These are phyloP conservation scores for Macrophya alboannulata DNA, from an alignment of 2,888 invertebrate species.

Conservation along the genomic window DNA sequence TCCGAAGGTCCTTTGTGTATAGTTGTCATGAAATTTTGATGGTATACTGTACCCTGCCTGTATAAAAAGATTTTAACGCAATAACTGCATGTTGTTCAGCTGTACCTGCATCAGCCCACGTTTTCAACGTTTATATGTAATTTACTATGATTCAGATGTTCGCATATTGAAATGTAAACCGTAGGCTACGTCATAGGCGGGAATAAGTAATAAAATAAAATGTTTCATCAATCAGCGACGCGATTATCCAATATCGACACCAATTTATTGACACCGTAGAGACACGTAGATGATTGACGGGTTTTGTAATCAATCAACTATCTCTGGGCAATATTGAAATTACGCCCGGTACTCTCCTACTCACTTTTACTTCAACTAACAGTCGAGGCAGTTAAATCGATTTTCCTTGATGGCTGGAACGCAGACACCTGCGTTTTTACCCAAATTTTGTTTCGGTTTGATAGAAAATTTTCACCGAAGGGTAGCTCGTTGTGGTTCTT, in stretches of 20 bases:
- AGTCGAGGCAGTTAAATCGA: conserved; percentile 23
- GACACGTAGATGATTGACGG: conserved; percentile 41
- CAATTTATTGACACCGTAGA: conserved; percentile 41
- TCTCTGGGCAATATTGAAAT: conserved; percentile 43
- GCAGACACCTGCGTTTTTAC: conserved; percentile 33
- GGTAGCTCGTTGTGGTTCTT: not conserved
- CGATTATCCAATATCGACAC: conserved; percentile 41
- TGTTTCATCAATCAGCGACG: conserved; percentile 45
- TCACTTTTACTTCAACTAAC: conserved; percentile 1
- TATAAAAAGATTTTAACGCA: not conserved
- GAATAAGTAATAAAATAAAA: conserved; percentile 43
- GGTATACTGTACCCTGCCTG: not conserved
- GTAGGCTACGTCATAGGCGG: not conserved
- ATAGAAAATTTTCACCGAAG: not conserved
- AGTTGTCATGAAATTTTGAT: not conserved
- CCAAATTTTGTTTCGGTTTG: not conserved
- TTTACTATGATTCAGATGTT: not conserved
- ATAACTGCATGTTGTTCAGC: not conserved
- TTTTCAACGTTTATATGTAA: not conserved
- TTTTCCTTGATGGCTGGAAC: not conserved
- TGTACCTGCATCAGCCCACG: not conserved
- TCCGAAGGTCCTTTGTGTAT: not conserved
- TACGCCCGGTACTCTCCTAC: conserved; percentile 16
- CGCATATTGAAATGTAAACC: not conserved
- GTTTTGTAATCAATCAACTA: conserved; percentile 46